phyloP scores from a whole-genome alignment of 2,888 invertebrate species.

The Brachylomia viminalis region DNA sequence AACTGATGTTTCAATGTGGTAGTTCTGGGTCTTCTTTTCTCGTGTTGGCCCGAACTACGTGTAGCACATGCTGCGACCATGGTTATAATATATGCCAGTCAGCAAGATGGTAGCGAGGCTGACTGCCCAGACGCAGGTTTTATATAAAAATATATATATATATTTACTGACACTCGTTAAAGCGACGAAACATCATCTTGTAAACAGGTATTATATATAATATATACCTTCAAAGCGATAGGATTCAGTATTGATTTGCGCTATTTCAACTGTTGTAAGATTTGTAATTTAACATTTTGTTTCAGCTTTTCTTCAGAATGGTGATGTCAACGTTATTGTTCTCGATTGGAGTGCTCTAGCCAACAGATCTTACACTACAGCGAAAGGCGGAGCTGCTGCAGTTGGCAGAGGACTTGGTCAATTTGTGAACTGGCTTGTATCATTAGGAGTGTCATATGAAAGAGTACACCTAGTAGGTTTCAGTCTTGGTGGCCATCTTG shows the following conservation, averaged over 20 bases:
- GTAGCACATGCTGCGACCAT: neutral
- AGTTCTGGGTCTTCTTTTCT: neutral
- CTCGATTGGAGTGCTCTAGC: conserved; percentile 84
- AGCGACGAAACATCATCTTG: neutral
- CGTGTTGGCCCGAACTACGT: no score
- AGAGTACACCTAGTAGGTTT: conserved; percentile 84
- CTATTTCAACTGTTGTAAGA: neutral
- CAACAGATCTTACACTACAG: conserved; percentile 78
- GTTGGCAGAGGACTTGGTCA: conserved; percentile 76
- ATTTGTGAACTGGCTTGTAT: conserved; percentile 76
- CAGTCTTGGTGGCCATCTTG: conserved; percentile 86
- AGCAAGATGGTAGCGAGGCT: neutral
- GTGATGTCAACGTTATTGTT: conserved; percentile 83
- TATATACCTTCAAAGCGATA: neutral
- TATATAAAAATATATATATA: no score
- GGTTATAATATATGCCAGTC: neutral
- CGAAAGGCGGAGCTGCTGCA: conserved; percentile 74
- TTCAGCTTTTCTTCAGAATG: conserved; percentile 76
- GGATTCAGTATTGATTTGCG: neutral
- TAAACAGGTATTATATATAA: neutral
- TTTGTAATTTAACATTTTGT: conserved; percentile 23
- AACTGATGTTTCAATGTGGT: neutral
- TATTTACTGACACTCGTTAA: neutral
- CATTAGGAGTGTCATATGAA: conserved; percentile 72
- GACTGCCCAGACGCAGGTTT: neutral